Evolutionary conservation across 2,113 vertebrate genomes (phyloP).

Genomic region (Heliornis fulica): DNA sequence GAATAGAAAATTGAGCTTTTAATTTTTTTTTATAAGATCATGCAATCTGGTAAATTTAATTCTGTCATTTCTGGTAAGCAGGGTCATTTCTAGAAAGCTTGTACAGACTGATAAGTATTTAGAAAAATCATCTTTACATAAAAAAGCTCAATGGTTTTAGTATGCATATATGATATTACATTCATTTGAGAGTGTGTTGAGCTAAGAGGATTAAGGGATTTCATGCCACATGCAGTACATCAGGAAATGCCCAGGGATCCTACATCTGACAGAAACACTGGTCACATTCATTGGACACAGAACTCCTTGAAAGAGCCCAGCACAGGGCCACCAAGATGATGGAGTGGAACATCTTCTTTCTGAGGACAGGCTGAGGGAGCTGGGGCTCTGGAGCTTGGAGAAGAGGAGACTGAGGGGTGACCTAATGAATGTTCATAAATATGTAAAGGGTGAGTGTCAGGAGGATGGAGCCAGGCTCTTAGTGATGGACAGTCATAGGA

Average conservation of each 20-base stretch:
- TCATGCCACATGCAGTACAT: neutral
- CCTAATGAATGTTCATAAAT: no score
- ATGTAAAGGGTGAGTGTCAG: no score
- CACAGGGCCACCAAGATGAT: no score
- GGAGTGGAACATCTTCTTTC: no score
- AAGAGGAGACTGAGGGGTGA: no score
- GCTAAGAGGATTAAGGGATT: slow-evolving; percentile 19
- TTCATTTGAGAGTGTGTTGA: neutral
- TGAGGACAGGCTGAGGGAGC: no score
- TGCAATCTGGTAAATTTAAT: neutral
- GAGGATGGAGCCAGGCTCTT: no score
- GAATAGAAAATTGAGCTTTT: neutral
- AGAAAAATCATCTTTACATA: neutral
- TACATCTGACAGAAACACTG: slow-evolving; percentile 45
- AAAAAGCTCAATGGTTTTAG: neutral
- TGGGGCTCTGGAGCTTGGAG: no score
- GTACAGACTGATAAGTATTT: neutral
- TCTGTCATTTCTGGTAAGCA: neutral
- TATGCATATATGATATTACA: slow-evolving; percentile 16
- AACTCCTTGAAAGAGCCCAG: no score
- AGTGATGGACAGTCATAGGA: no score
- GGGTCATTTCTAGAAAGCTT: neutral
- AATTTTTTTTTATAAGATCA: neutral
- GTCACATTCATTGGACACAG: no score
- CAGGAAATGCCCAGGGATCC: slow-evolving; percentile 6